phyloP scores from a whole-genome alignment of 2,888 invertebrate species.

The Morpho deidamia region DNA sequence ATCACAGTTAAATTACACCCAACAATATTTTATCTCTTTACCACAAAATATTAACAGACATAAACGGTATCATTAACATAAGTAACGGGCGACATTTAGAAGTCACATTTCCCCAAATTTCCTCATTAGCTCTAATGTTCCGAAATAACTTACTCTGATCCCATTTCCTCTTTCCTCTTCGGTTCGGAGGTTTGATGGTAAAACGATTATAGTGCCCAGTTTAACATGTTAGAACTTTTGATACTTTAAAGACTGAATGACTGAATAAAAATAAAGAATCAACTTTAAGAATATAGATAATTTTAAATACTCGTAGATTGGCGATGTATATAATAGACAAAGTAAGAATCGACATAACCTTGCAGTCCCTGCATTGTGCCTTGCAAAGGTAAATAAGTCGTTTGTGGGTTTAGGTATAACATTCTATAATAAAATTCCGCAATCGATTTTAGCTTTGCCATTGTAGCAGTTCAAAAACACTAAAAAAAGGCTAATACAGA shows the following conservation, averaged over 20 bases:
- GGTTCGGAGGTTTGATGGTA: background rate
- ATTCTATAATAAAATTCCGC: too few species aligned
- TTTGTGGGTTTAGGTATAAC: too few species aligned
- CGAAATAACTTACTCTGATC: conserved; percentile 8
- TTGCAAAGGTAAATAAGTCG: too few species aligned
- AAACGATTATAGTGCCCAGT: background rate
- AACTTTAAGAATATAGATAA: too few species aligned
- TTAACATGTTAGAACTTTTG: background rate
- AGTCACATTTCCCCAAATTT: conserved; percentile 18
- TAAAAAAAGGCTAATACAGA: too few species aligned
- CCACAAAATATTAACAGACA: background rate
- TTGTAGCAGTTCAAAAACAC: too few species aligned
- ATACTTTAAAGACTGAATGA: conserved; percentile 13
- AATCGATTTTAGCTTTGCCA: too few species aligned
- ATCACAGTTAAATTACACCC: background rate
- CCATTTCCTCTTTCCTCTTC: conserved; percentile 1
- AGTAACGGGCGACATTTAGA: conserved; percentile 17
- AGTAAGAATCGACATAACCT: too few species aligned
- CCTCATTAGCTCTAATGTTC: conserved; percentile 16
- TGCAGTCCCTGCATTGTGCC: too few species aligned
- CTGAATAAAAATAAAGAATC: too few species aligned
- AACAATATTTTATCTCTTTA: conserved; percentile 2
- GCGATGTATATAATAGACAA: too few species aligned
- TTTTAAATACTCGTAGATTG: too few species aligned
- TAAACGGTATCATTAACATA: conserved; percentile 17